Percentiles rank a stretch among this genome's conserved stretches.
Evolutionary conservation across 2,113 vertebrate genomes (phyloP).

Genomic region (Callopanchax toddi): DNA sequence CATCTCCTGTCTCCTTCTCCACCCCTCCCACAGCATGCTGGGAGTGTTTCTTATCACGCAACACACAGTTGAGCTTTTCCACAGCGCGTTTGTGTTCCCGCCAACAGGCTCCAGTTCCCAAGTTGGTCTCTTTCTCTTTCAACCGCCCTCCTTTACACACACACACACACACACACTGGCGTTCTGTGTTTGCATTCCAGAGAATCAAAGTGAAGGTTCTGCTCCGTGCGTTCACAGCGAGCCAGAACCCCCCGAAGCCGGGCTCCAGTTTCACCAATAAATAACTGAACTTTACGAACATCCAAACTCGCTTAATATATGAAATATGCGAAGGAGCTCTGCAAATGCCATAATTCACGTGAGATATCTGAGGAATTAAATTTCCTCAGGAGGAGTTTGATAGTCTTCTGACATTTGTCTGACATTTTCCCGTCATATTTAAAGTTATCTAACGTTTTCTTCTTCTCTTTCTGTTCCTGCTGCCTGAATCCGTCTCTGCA

Average conservation of each 20-base stretch:
- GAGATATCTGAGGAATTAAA: conserved; percentile 57
- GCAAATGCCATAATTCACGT: conserved; percentile 62
- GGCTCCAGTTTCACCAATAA: conserved; percentile 56
- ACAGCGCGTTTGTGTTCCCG: conserved; percentile 39
- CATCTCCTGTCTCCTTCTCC: conserved; percentile 23
- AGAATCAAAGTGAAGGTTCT: conserved; percentile 62
- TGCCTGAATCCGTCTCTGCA: conserved; percentile 63
- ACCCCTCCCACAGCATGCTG: conserved; percentile 62
- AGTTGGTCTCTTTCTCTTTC: conserved; percentile 28
- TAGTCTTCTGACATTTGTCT: conserved; percentile 70
- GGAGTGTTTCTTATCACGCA: conserved; percentile 70
- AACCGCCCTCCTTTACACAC: conserved; percentile 5
- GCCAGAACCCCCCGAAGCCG: conserved; percentile 21
- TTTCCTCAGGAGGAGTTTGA: conserved; percentile 61
- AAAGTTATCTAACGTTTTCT: conserved; percentile 59
- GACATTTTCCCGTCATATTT: conserved; percentile 65
- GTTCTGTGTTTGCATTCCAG: conserved; percentile 64
- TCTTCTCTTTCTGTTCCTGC: conserved; percentile 25
- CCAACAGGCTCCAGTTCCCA: conserved; percentile 63
- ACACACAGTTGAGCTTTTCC: conserved; percentile 63
- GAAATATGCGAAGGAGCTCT: conserved; percentile 43
- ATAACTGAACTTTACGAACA: conserved; percentile 51
- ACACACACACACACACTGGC: conserved; percentile 1
- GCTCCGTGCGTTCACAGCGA: conserved; percentile 50
- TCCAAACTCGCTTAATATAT: conserved; percentile 24